phyloP scores from a whole-genome alignment of 2,113 vertebrate genomes.

The Pollachius pollachius region DNA sequence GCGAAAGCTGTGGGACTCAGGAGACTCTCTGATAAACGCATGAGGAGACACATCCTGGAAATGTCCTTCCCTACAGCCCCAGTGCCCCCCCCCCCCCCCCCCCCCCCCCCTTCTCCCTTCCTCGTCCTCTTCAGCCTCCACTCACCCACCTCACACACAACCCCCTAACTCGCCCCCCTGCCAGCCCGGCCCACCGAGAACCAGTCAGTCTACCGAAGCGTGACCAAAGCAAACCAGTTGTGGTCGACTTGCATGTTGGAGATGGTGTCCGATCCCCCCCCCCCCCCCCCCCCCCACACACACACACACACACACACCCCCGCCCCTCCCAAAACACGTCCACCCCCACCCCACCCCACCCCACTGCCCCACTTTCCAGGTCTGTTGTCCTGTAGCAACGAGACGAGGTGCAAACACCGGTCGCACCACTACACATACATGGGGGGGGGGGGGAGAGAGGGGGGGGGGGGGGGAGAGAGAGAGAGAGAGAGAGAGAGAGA shows the following conservation, averaged over 20 bases:
- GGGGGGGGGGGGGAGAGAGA: background rate
- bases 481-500: slow-evolving; percentile 53
- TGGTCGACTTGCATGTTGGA: slow-evolving; percentile 67
- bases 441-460: background rate
- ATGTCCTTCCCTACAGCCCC: slow-evolving; percentile 12
- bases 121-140: slow-evolving; percentile 33
- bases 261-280: slow-evolving; percentile 46
- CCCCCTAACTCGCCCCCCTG: background rate
- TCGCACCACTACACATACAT: slow-evolving; percentile 47
- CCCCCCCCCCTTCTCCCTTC: slow-evolving; percentile 8
- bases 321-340: background rate
- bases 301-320: background rate
- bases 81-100: slow-evolving; percentile 1
- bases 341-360: slow-evolving; percentile 8
- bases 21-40: slow-evolving; percentile 56
- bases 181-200: slow-evolving; percentile 38
- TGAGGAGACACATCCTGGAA: slow-evolving; percentile 61
- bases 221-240: slow-evolving; percentile 75
- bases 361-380: slow-evolving; percentile 66
- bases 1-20: slow-evolving; percentile 20
- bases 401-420: slow-evolving; percentile 71
- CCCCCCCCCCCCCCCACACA: slow-evolving; percentile 30
- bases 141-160: background rate
- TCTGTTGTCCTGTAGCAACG: slow-evolving; percentile 68
- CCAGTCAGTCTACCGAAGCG: slow-evolving; percentile 60